These are phyloP conservation scores for Plebejus anna DNA, from an alignment of 2,888 invertebrate genomes.

Conservation along the genomic window DNA sequence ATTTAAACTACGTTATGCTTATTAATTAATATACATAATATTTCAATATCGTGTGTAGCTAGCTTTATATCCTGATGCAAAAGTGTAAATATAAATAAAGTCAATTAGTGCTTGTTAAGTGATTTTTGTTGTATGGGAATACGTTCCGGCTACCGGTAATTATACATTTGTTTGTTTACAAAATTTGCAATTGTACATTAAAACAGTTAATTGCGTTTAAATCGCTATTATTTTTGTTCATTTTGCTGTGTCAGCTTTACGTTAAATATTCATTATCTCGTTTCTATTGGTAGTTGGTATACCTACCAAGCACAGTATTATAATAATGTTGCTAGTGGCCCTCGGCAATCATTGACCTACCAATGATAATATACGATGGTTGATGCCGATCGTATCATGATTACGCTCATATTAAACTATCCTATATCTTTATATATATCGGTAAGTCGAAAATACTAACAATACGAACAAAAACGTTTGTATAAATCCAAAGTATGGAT, in stretches of 20 bases:
- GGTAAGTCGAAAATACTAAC: too few relatives aligned
- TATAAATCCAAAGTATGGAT: too few relatives aligned
- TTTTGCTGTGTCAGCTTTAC: conserved; percentile 16
- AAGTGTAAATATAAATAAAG: conserved; percentile 72
- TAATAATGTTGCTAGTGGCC: too few relatives aligned
- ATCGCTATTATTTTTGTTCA: conserved; percentile 13
- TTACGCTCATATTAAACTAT: too few relatives aligned
- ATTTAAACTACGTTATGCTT: neutral
- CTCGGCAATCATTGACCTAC: too few relatives aligned
- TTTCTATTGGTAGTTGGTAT: neutral
- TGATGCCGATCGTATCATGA: too few relatives aligned
- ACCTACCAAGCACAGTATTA: neutral
- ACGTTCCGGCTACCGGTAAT: conserved; percentile 14
- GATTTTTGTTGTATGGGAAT: conserved; percentile 55
- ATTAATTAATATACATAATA: neutral
- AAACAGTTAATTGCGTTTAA: conserved; percentile 16
- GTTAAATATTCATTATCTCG: neutral
- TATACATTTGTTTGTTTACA: conserved; percentile 33
- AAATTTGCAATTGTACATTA: conserved; percentile 28
- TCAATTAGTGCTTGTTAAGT: conserved; percentile 71
- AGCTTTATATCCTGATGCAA: conserved; percentile 47
- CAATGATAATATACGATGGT: too few relatives aligned
- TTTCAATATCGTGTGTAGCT: conserved; percentile 39
- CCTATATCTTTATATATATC: too few relatives aligned
- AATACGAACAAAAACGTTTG: too few relatives aligned